phyloP scores from a whole-genome alignment of 2,888 invertebrate genomes.

The Oscheius sp. region DNA sequence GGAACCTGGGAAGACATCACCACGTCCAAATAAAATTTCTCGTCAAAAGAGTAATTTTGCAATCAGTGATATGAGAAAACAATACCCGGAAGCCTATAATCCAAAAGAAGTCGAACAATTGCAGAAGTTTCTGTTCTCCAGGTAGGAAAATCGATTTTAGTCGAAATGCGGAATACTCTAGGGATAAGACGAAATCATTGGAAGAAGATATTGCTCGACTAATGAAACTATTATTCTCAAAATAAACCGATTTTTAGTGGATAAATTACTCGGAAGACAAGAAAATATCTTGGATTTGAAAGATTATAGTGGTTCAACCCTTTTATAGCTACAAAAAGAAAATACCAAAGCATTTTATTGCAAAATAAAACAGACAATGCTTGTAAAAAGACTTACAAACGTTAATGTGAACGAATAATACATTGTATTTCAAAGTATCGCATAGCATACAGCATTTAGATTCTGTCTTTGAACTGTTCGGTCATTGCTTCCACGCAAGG shows the following conservation, averaged over 20 bases:
- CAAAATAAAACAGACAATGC: background rate
- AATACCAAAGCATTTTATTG: constrained; percentile 1
- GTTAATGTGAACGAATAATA: too few species aligned
- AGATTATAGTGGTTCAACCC: too few species aligned
- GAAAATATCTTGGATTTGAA: too few species aligned
- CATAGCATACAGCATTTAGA: too few species aligned
- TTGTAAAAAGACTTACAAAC: too few species aligned
- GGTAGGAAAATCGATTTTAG: constrained; percentile 3
- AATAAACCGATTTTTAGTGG: background rate
- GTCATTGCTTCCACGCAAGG: too few species aligned
- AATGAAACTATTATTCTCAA: constrained; percentile 21
- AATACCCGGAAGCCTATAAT: constrained; percentile 17
- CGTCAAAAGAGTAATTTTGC: constrained; percentile 33
- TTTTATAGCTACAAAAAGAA: too few species aligned
- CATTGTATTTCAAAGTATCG: too few species aligned
- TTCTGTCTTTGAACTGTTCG: too few species aligned
- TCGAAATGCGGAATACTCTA: background rate
- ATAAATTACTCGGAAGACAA: too few species aligned
- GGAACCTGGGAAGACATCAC: constrained; percentile 26
- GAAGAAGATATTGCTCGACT: constrained; percentile 25
- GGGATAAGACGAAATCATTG: constrained; percentile 15
- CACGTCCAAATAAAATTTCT: constrained; percentile 24
- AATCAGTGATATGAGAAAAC: constrained; percentile 29
- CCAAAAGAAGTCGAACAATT: constrained; percentile 29
- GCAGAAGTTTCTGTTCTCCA: constrained; percentile 30